Evolutionary conservation across 2,113 vertebrate species (phyloP), one percentile per base, ranked within the genome.

Genomic region (Oncorhynchus kisutch): DNA sequence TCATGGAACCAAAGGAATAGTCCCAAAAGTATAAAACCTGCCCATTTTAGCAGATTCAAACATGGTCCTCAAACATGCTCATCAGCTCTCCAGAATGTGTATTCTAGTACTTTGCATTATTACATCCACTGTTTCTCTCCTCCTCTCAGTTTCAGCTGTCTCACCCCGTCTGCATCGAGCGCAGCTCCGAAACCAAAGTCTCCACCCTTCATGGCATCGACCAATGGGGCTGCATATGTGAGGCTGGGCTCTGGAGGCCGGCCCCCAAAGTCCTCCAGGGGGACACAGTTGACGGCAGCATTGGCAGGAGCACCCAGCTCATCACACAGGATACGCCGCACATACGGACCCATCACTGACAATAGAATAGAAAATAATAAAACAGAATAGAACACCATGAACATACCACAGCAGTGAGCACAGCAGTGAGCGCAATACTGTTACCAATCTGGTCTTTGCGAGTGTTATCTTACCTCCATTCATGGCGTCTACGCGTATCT

Each of bases 81-180:
- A 11, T 45, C 39, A 45, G 9, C 39, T 45, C 39, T 45, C 39
- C 39, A 11, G 39, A 45, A 45, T 45, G 8, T 45, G 39, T 45
- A 45, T 45, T 45, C 8, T 45, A 45, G 39, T 45, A 11, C 9
- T 11, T 45, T 45, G 39, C 39, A 45, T 45, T 45, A 45, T 11
- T 11, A 45, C 39, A 45, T 45, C 39, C 9, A 45, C 39, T 45
- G 39, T 45, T 45, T 45, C 9, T 45, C 39, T 51, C 22, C n/a
- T 73, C 59, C 27, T 24, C 16, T 45, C 39, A 45, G 39, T 45
- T 9, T 45, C 39, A 29, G 22, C 25, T 34, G 25, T 66, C 86
- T 94, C 92, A 99, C 98, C 91, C 97, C 98, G n/a, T 99, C 98
- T 45, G 96, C 97, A 92, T 99, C 98, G 89, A 99, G 98, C 1